Evolutionary conservation across 2,888 invertebrate genomes (phyloP).

Genomic region (Epinotia brunnichana): DNA sequence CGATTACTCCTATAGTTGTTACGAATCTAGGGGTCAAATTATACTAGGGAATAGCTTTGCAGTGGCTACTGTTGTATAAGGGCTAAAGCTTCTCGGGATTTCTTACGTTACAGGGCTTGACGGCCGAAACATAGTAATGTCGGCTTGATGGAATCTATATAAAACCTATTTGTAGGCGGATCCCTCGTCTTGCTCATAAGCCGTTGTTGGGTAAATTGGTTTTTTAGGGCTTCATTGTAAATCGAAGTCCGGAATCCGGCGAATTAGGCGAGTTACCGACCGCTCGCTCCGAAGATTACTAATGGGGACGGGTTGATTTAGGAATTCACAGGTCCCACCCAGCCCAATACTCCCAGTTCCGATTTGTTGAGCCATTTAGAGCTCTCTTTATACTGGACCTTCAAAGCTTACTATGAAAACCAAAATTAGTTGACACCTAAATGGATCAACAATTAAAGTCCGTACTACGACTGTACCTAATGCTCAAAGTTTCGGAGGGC

Average conservation of each 20-base stretch:
- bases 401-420: too few relatives aligned
- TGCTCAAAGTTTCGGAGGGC: constrained; percentile 10
- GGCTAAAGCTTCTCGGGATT: neutral
- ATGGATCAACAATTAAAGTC: too few relatives aligned
- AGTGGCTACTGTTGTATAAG: neutral
- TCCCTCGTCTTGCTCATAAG: constrained; percentile 27
- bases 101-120: neutral
- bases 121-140: constrained; percentile 20
- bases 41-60: neutral
- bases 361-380: too few relatives aligned
- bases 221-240: constrained; percentile 43
- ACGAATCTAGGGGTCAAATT: neutral
- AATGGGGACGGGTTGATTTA: constrained; percentile 30
- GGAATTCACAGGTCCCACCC: constrained; percentile 24
- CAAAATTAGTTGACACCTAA: too few relatives aligned
- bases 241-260: constrained; percentile 40
- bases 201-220: constrained; percentile 38
- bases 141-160: constrained; percentile 37
- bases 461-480: too few relatives aligned
- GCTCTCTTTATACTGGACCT: too few relatives aligned
- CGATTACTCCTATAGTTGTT: neutral
- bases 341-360: constrained; percentile 7
- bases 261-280: constrained; percentile 33
- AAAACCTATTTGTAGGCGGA: constrained; percentile 24
- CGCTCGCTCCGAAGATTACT: constrained; percentile 27